phyloP scores from a whole-genome alignment of 2,888 invertebrate species.

The Axea sp. region DNA sequence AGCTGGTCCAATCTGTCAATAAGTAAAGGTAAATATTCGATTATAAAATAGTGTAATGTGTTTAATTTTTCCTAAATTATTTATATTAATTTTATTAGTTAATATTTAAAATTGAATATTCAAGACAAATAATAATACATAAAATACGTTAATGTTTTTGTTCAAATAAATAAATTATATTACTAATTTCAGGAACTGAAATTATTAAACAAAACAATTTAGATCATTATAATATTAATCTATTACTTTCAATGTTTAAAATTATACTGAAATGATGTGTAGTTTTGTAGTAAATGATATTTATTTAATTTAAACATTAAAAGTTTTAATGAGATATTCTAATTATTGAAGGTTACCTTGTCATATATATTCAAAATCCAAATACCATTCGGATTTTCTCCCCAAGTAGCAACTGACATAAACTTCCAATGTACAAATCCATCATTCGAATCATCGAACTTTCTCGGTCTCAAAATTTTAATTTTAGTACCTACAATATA shows the following conservation, averaged over 20 bases:
- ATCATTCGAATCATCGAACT: conserved; percentile 84
- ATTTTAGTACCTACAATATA: conserved; percentile 85
- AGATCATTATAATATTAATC: no score
- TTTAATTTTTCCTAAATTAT: background rate
- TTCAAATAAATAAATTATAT: no score
- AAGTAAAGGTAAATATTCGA: no score
- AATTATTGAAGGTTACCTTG: conserved; percentile 71
- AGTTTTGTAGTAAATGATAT: no score
- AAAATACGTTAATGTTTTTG: no score
- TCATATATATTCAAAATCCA: conserved; percentile 83
- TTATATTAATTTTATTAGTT: no score
- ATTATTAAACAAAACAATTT: no score
- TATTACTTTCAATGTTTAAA: no score
- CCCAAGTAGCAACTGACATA: conserved; percentile 95
- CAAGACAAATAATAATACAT: no score
- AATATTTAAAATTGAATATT: no score
- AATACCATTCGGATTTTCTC: conserved; percentile 87
- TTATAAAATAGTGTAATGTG: background rate
- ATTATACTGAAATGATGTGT: no score
- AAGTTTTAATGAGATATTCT: conserved; percentile 1
- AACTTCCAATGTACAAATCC: conserved; percentile 93
- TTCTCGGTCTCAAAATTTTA: conserved; percentile 85
- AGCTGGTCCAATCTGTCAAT: conserved; percentile 78
- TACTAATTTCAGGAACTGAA: no score
- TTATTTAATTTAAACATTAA: background rate